These are phyloP conservation scores for Galleria mellonella DNA, from an alignment of 1,140 invertebrate species.

Conservation along the genomic window DNA sequence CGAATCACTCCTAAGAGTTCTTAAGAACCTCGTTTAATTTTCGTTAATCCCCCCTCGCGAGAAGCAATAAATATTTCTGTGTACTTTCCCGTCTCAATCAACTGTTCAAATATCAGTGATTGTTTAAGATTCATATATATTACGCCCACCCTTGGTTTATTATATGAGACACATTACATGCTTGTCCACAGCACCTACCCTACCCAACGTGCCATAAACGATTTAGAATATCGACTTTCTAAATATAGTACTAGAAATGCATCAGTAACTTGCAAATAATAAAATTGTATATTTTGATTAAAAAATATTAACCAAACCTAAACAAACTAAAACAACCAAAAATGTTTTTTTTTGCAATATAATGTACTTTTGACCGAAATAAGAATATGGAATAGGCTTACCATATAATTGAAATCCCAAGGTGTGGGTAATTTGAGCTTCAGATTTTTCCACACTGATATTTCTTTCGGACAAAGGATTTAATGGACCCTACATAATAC, in stretches of 20 bases:
- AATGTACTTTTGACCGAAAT: too few species aligned
- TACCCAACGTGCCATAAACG: too few species aligned
- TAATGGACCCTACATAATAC: constrained; percentile 21
- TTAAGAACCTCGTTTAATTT: neutral
- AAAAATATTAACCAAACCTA: too few species aligned
- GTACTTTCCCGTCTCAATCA: neutral
- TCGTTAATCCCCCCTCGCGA: neutral
- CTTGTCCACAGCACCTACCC: constrained; percentile 2
- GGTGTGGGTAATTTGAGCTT: neutral
- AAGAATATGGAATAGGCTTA: neutral
- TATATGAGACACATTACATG: constrained; percentile 6
- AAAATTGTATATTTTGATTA: too few species aligned
- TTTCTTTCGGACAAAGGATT: constrained; percentile 16
- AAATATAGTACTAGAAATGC: constrained; percentile 22
- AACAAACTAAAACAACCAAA: too few species aligned
- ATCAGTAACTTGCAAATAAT: neutral
- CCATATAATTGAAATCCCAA: neutral
- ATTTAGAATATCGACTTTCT: constrained; percentile 31
- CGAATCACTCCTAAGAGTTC: too few species aligned
- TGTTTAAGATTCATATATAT: neutral
- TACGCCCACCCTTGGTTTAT: too few species aligned
- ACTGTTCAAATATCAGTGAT: neutral
- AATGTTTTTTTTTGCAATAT: too few species aligned
- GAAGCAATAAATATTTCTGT: neutral
- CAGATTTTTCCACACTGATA: neutral